These are phyloP conservation scores for Cantharis rustica DNA, from an alignment of 2,888 invertebrate genomes.

Conservation along the genomic window DNA sequence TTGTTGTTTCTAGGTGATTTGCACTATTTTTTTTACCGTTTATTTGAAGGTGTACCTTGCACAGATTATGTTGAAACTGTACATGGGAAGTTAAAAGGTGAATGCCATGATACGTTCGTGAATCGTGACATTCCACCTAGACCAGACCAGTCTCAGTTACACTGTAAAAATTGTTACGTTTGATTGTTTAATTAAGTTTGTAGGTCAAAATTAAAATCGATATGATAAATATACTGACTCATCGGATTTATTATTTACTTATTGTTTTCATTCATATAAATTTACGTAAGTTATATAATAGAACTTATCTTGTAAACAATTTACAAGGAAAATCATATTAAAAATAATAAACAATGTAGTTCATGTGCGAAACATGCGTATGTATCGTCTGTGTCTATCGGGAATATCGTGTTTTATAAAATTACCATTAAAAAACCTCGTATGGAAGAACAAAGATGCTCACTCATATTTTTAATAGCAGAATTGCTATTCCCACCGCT, in stretches of 20 bases:
- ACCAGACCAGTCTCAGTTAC: slow-evolving; percentile 30
- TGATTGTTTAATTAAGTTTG: not conserved
- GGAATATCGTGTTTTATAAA: not conserved
- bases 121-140: slow-evolving; percentile 39
- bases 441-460: too few relatives aligned
- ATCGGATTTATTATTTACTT: not conserved
- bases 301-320: not conserved
- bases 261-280: not conserved
- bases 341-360: not conserved
- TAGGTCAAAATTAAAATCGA: not conserved
- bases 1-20: not conserved
- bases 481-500: not conserved
- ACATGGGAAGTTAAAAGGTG: slow-evolving; percentile 39
- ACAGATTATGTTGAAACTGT: slow-evolving; percentile 36
- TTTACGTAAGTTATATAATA: not conserved
- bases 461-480: too few relatives aligned
- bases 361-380: not conserved
- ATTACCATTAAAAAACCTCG: not conserved
- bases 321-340: not conserved
- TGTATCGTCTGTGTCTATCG: not conserved
- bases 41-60: slow-evolving; percentile 13
- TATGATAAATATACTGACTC: not conserved
- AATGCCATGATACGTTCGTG: slow-evolving; percentile 39
- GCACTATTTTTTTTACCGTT: not conserved
- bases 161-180: slow-evolving; percentile 22